Base-by-base conservation (phyloP, 1,140 invertebrate species). In the Arctopsyche grandis region DNA sequence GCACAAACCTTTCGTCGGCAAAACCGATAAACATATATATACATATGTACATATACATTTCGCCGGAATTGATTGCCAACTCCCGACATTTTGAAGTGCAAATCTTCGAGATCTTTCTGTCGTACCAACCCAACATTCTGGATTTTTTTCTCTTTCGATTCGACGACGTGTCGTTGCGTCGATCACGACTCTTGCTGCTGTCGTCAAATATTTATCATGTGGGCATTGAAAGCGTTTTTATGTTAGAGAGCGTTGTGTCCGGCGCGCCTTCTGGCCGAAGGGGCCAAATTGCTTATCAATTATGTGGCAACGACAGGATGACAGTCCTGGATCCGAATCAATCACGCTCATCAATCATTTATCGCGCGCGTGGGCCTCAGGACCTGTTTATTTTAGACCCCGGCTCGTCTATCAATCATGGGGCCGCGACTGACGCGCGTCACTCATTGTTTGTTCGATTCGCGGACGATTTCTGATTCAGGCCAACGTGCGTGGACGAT, bases 321-420 rank as follows among this genome's bases (percentile, higher is more conserved):
- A 82, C 81, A 80, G 78, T 73, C 38, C 52, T 75, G 81, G 80
- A 81, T 81, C 80, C 69, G 77, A 82, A 82, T 82, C 81, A 82
- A 82, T 82, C 81, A 80, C 79, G 76, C 74, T 79, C 71, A 82
- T 82, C 81, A 79, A 82, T 82, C 81, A 82, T 80, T 77, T 80
- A 56, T 46, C 38, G 58, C 24, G 60, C 12, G 10, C 24, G 56
- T 24, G 43, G 9, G 26, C 38, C 7, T 74, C 16, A 69, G 56
- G 60, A 69, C 58, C 48, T 81, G 77, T 81, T 81, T 81, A 81
- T 81, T 81, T 81, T 81, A 52, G 63, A 79, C 74, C 78, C n/a
- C 69, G 5, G 19, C 14, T 52, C 48, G 48, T 52, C 48, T 52
- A 52, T 52, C 48, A 52, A 52, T 52, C 48, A 52, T 52, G 48